phyloP scores from a whole-genome alignment of 1,140 invertebrate species.

The Chironomus striatipennis region DNA sequence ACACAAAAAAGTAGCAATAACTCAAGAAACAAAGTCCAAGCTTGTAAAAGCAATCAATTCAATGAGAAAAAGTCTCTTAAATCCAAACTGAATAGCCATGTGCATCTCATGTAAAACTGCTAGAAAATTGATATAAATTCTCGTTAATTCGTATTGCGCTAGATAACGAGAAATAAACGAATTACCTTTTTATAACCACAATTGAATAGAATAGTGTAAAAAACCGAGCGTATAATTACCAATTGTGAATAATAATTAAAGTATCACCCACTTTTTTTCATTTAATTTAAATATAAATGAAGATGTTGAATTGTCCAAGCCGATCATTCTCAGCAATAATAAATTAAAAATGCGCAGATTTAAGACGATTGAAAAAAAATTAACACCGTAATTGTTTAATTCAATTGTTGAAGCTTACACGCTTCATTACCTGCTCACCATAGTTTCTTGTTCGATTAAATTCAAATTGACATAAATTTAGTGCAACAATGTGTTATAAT shows the following conservation, averaged over 20 bases:
- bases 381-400: background rate
- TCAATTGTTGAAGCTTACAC: background rate
- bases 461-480: conserved; percentile 22
- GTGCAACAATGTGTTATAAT: background rate
- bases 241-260: conserved; percentile 1
- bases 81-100: too few species aligned
- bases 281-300: background rate
- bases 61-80: background rate
- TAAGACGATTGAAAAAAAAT: background rate
- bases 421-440: background rate
- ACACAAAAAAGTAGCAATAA: too few species aligned
- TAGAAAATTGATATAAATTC: too few species aligned
- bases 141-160: too few species aligned
- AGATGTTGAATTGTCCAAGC: background rate
- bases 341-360: background rate
- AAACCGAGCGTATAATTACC: conserved; percentile 3
- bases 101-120: too few species aligned
- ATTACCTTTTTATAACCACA: too few species aligned
- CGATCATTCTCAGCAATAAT: too few species aligned
- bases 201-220: background rate
- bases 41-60: background rate
- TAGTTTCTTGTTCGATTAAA: background rate
- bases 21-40: too few species aligned
- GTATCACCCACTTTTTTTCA: conserved; percentile 3
- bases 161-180: too few species aligned